Base-by-base conservation (phyloP, 2,113 vertebrate species). In the Phyllostomus hastatus region DNA sequence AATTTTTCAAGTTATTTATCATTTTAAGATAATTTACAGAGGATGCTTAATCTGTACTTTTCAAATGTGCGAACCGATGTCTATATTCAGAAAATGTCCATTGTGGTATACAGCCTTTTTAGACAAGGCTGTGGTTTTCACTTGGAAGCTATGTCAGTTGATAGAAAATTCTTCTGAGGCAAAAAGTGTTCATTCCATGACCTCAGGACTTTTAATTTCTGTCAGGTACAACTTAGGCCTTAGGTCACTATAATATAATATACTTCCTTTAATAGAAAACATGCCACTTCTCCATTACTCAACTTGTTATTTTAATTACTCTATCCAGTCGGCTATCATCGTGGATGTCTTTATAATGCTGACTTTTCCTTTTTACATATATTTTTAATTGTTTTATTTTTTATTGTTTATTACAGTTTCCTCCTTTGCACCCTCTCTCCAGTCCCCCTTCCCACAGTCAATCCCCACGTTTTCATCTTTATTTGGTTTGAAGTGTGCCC, bases 171-270 rank as follows among this genome's bases (percentile, higher is more conserved):
- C 88, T 92, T 35, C 57, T 84, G 33, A 90, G 46, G n/a, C 41
- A 79, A 86, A 75, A 92, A 54, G 8, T 57, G 4, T 83, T 92
- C 87, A 43, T 75, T 33, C 59, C 19, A 41, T 54, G 15, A 87
- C n/a, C 26, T 93, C 69, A 66, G 33, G 35, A 69, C 33, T 92
- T 87, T 93, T 95, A 61, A 73, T 67, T 93, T 80, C 41, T 75
- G 10, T 46, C 22, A 81, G 57, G 38, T 70, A 26, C 26, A 85
- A 38, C 4, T 61, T 73, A 24, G 17, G 6, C 26, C 35, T 87
- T 61, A 59, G 10, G 41, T 80, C 41, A 70, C 35, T 54, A 64
- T n/a, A n/a, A n/a, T n/a, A n/a, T n/a, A n/a, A 48, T 88, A 43
- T 10, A 61, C 16, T 75, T 64, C 22, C 3, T 83, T 87, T 83